These are phyloP conservation scores for Heteronetta atricapilla DNA, from an alignment of 2,113 vertebrate species.

Conservation along the genomic window DNA sequence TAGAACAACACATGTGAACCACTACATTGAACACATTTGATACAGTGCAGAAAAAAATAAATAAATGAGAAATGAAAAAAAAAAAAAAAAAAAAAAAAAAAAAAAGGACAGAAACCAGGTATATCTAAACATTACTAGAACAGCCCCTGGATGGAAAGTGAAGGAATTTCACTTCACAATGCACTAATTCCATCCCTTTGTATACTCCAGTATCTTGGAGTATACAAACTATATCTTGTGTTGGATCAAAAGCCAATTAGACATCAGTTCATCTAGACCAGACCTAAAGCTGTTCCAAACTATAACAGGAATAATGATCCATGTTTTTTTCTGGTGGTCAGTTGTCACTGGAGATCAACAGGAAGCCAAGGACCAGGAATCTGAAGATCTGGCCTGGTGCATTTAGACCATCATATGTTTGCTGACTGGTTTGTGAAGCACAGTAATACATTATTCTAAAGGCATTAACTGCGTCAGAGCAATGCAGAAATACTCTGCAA, in stretches of 20 bases:
- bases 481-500: not conserved
- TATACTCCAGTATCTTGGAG: not conserved
- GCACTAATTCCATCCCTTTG: not conserved
- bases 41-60: not conserved
- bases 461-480: not conserved
- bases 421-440: not conserved
- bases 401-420: not conserved
- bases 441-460: not conserved
- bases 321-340: not conserved
- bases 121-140: not conserved
- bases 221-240: not conserved
- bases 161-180: not conserved
- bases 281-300: not conserved
- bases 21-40: not conserved
- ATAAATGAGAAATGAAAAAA: not conserved
- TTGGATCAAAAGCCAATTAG: not conserved
- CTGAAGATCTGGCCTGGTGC: not conserved
- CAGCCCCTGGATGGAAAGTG: not conserved
- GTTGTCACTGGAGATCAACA: not conserved
- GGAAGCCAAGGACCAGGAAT: not conserved
- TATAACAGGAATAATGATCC: not conserved
- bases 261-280: not conserved
- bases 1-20: not conserved
- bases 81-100: not conserved
- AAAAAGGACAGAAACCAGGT: not conserved